Evolutionary conservation across 1,140 invertebrate genomes (phyloP).

Genomic region (Sitodiplosis mosellana): DNA sequence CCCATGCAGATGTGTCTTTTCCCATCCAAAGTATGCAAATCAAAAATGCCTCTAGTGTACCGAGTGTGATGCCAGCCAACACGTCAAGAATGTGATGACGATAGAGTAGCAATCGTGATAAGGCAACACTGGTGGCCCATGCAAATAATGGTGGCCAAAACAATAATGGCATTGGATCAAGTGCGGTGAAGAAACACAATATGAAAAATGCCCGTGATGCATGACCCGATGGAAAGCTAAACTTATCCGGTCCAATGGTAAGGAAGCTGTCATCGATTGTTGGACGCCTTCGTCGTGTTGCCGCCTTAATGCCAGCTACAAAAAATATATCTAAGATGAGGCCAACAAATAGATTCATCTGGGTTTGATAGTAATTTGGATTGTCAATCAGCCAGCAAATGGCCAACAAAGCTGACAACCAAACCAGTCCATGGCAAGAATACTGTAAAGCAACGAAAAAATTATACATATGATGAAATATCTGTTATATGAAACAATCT

Average conservation of each 20-base stretch:
- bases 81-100: constrained; percentile 83
- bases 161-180: constrained; percentile 40
- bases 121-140: constrained; percentile 55
- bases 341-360: constrained; percentile 70
- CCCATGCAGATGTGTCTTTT: constrained; percentile 25
- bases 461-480: no score
- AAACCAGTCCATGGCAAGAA: constrained; percentile 77
- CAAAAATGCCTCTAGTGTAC: constrained; percentile 50
- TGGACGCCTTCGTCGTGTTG: constrained; percentile 57
- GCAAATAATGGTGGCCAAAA: constrained; percentile 40
- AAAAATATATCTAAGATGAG: constrained; percentile 72
- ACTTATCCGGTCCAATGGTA: constrained; percentile 51
- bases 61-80: constrained; percentile 50
- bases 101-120: constrained; percentile 49
- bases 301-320: constrained; percentile 64
- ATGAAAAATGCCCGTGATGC: constrained; percentile 69
- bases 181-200: constrained; percentile 43
- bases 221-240: constrained; percentile 91
- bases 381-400: constrained; percentile 54
- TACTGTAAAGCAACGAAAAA: constrained; percentile 34
- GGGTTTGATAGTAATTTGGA: constrained; percentile 47
- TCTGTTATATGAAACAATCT: no score
- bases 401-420: constrained; percentile 53
- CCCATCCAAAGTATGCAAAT: constrained; percentile 49
- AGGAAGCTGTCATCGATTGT: constrained; percentile 42